phyloP scores from a whole-genome alignment of 2,797 vertebrate species.

The Florisuga fusca region DNA sequence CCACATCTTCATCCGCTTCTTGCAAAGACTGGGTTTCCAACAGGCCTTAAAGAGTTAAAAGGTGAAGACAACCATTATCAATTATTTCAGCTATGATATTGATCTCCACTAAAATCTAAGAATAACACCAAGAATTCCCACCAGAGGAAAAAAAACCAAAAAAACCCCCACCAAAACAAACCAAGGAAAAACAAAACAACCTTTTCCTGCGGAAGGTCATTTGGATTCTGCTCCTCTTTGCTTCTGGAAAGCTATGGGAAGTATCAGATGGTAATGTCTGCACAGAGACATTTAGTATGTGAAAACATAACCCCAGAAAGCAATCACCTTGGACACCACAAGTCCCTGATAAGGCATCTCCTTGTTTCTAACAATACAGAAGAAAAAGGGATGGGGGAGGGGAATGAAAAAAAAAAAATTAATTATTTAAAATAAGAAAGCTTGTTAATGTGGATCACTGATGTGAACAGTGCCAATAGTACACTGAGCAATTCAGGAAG shows the following conservation, averaged over 20 bases:
- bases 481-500: neutral
- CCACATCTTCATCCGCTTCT: constrained; percentile 88
- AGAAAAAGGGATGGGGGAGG: neutral
- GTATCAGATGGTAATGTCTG: neutral
- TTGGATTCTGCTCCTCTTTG: neutral
- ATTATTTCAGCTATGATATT: neutral
- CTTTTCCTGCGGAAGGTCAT: neutral
- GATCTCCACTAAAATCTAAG: neutral
- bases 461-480: neutral
- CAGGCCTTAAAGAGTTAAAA: constrained; percentile 82
- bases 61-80: neutral
- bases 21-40: constrained; percentile 87
- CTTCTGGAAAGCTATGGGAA: neutral
- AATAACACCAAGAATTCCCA: neutral
- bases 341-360: neutral
- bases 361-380: neutral
- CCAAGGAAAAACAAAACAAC: neutral
- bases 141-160: neutral
- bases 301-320: neutral
- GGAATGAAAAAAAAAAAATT: too few species aligned
- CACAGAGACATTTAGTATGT: neutral
- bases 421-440: neutral
- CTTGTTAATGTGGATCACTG: neutral
- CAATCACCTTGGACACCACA: neutral
- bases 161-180: neutral